Evolutionary conservation across 2,888 invertebrate genomes (phyloP), one percentile per base, ranked within the genome.

Genomic region (Lithosia quadra): DNA sequence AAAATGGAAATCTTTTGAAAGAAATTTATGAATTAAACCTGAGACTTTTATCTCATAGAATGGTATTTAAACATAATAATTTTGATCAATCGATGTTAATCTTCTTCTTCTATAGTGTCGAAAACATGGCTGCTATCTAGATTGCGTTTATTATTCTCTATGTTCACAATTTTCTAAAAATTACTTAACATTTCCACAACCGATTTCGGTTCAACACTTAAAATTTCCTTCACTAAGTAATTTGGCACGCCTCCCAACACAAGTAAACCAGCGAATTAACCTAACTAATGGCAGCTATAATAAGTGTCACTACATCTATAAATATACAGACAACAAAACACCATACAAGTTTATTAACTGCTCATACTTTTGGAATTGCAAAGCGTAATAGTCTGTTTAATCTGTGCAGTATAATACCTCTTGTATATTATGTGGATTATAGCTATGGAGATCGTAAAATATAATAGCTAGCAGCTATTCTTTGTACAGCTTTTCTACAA

Each of bases 301-400:
- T n/a, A 49, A 9, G 49, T 49, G 49, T 49, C 2, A n/a, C 49
- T n/a, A 49, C 49, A 49, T 18, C 24, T 10, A 39, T 18, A 10
- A 24, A 60, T 60, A 60, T 39, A 36, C 36, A 39, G 5, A 24
- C 39, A 60, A 18, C 39, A 24, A 60, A 60, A 36, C 18, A 13
- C 15, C 22, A n/a, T 43, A 24, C 11, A 49, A 49, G 33, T 63
- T 63, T 53, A 33, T 53, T 63, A 63, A 33, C 24, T 49, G 49
- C 33, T 63, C 62, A 63, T 53, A 53, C 62, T 33, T 62, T 49
- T 49, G 24, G 11, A 49, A 49, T 62, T 34, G 34, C 36, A 56
- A 36, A 36, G 33, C 55, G 34, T 56, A 63, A 63, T 63, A 57
- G 36, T 34, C n/a, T 21, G n/a, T 11, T 28, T 49, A 63, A 63